Base-by-base conservation (phyloP, 2,113 vertebrate species). In the Amblyornis subalaris region DNA sequence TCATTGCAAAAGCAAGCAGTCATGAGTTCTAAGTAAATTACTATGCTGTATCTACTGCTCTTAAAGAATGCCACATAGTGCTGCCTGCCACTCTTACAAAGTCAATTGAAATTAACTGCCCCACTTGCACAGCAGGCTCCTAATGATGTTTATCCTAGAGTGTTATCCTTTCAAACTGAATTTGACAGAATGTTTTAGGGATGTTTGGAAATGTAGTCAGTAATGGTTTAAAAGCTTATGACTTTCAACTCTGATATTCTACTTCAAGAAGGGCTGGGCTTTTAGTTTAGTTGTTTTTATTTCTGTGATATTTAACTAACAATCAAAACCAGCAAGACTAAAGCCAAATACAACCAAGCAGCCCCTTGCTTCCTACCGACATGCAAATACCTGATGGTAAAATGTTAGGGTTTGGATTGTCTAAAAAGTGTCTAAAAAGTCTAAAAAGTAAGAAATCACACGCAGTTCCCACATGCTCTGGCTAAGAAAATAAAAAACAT, bases 81-180 rank as follows among this genome's bases (percentile, higher is more conserved):
- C 73, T 86, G 44, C 31, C 45, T 48, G 19, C 31, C 62, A 22
- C 61, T 78, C 53, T 72, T 72, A 35, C 36, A 57, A 40, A 85
- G 62, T 16, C 0, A 0, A 28, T 0, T 48, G 54, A 58, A 66
- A 69, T 36, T 19, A 67, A 42, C 10, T 66, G 38, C 26, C 50
- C 7, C 42, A 40, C 29, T 45, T 62, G 51, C 40, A 58, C 25
- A 60, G 61, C 20, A 74, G 29, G 29, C 47, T 89, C 16, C 38
- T 29, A 38, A 48, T 62, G 65, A 45, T 84, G 33, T 62, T 64
- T 19, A 67, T n/a, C 76, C 76, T 36, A 12, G 3, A 40, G 4
- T 14, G 6, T 36, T 22, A 83, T 4, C 31, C 62, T 92, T 82
- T 25, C 5, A 9, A 38, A 76, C 4, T 35, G 58, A 75, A 29